Conservation (phyloP, 2,888 invertebrate genomes). For the Meta bourneti region DNA sequence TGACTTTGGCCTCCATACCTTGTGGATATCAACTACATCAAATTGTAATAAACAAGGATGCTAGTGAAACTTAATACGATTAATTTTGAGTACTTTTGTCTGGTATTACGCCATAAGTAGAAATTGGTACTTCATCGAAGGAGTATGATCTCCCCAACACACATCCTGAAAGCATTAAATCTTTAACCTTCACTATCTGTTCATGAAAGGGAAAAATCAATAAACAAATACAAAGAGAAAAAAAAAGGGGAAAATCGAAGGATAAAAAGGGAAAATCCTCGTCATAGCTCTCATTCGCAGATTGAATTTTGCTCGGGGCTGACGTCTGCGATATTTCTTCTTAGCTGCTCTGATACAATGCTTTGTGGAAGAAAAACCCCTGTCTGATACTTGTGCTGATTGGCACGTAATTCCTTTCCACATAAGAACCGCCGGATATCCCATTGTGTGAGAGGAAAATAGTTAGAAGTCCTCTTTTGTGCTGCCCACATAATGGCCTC, state of each 20-base stretch:
- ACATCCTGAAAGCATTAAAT: not conserved
- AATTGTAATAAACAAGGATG: too few relatives aligned
- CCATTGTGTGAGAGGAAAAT: conserved; percentile 25
- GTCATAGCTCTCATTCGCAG: conserved; percentile 4
- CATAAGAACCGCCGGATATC: conserved; percentile 44
- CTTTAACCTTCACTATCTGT: not conserved
- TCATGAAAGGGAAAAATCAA: not conserved
- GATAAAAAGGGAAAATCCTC: conserved; percentile 14
- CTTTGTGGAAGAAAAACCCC: conserved; percentile 21
- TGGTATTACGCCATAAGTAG: too few relatives aligned
- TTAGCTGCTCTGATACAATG: conserved; percentile 24
- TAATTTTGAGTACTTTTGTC: too few relatives aligned
- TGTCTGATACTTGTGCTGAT: conserved; percentile 46
- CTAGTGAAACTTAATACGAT: too few relatives aligned
- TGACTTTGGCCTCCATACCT: too few relatives aligned
- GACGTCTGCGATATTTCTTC: conserved; percentile 51
- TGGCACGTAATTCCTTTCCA: conserved; percentile 64
- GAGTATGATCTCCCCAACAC: not conserved
- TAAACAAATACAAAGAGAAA: not conserved
- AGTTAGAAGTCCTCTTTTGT: conserved; percentile 46
- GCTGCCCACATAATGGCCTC: conserved; percentile 41
- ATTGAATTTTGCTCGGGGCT: conserved; percentile 29
- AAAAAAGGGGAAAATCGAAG: not conserved
- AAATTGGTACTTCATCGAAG: too few relatives aligned
- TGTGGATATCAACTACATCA: too few relatives aligned